A percentile compares a stretch with the other conserved stretches of the same genome.
Conservation (phyloP, 92 coral and sea anemone genomes). For the Zoanthus solanderi region DNA sequence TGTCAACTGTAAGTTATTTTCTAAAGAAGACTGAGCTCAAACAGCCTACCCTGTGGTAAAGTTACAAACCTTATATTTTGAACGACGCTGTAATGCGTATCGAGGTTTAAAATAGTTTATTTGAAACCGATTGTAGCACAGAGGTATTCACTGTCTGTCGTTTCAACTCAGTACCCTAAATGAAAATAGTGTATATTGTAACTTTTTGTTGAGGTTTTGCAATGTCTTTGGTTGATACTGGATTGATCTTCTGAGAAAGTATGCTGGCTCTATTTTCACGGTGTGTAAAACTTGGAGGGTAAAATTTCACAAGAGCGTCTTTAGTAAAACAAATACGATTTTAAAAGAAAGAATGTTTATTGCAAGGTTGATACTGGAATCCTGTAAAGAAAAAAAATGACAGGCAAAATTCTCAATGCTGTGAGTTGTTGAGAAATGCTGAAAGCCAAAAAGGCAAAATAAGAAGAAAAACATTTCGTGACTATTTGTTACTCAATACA, state of each 20-base stretch:
- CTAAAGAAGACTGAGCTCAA: not conserved
- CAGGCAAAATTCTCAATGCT: too few relatives aligned
- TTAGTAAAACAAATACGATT: too few relatives aligned
- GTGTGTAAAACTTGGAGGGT: too few relatives aligned
- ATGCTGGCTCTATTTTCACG: not conserved
- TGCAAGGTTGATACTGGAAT: too few relatives aligned
- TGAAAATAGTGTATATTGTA: not conserved
- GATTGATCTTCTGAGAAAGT: not conserved
- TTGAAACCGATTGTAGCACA: not conserved
- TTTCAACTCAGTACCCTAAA: not conserved
- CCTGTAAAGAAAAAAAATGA: too few relatives aligned
- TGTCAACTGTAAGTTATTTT: not conserved
- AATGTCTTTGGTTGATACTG: constrained; percentile 17
- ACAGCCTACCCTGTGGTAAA: not conserved
- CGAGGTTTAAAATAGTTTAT: too few relatives aligned
- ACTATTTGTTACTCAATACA: not conserved
- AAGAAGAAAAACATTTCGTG: not conserved
- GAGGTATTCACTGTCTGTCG: not conserved
- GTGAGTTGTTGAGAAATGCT: too few relatives aligned
- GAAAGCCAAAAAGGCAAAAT: not conserved
- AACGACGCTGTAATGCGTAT: not conserved
- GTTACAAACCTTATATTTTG: not conserved
- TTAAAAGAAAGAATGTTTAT: too few relatives aligned
- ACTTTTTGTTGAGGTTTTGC: not conserved
- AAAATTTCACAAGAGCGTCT: too few relatives aligned